Evolutionary conservation across 1,140 invertebrate genomes (phyloP).

Genomic region (Anagrus nilaparvatae): DNA sequence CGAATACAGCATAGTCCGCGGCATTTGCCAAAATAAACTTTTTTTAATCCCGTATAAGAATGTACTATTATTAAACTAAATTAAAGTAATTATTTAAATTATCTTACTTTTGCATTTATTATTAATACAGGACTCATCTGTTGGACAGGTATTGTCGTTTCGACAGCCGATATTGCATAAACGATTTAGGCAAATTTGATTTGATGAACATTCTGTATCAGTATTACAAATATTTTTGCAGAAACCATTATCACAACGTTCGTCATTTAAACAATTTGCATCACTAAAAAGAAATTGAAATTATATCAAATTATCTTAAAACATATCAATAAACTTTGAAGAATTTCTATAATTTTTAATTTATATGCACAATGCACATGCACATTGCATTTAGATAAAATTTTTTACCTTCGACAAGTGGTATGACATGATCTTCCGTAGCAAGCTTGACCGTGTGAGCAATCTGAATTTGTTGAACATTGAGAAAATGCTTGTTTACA

Average conservation of each 20-base stretch:
- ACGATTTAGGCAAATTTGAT: conserved; percentile 78
- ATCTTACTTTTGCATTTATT: conserved; percentile 67
- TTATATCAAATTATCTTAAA: neutral
- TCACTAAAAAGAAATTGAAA: conserved; percentile 52
- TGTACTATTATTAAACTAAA: conserved; percentile 3
- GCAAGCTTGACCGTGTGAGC: conserved; percentile 57
- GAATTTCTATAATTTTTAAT: neutral
- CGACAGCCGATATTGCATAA: conserved; percentile 77
- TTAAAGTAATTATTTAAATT: neutral
- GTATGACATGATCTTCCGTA: conserved; percentile 63
- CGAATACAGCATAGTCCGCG: neutral
- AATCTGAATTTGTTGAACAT: conserved; percentile 56
- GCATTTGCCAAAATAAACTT: too few relatives aligned
- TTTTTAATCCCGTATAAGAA: neutral
- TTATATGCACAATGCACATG: neutral
- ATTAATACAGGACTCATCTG: conserved; percentile 66
- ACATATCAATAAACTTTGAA: conserved; percentile 4
- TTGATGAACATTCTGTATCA: conserved; percentile 64
- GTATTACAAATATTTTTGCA: conserved; percentile 78
- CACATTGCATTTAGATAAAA: conserved; percentile 13
- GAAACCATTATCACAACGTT: conserved; percentile 68
- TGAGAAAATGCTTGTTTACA: conserved; percentile 57
- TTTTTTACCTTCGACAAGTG: conserved; percentile 55
- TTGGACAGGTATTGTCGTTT: conserved; percentile 66
- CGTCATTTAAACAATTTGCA: conserved; percentile 68